Evolutionary conservation across 2,888 invertebrate species (phyloP).

Genomic region (Acanthosoma haemorrhoidale): DNA sequence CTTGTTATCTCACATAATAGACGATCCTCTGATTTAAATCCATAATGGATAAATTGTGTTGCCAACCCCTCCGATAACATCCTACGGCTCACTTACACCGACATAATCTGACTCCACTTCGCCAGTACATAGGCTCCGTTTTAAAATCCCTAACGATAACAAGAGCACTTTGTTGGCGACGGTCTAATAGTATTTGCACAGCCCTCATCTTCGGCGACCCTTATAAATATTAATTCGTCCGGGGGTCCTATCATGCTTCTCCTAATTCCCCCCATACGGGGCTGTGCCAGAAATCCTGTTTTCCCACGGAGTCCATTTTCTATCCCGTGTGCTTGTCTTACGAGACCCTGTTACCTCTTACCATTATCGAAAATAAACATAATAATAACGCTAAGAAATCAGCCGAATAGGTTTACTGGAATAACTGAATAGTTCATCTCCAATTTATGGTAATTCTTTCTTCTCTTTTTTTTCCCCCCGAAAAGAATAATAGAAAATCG

Average conservation of each 20-base stretch:
- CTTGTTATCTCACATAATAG: slow-evolving; percentile 32
- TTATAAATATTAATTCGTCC: background rate
- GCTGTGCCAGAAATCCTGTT: slow-evolving; percentile 16
- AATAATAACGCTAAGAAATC: background rate
- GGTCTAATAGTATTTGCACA: background rate
- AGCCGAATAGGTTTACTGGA: background rate
- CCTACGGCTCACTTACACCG: slow-evolving; percentile 5
- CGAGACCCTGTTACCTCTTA: background rate
- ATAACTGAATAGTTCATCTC: background rate
- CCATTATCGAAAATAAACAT: slow-evolving; percentile 26
- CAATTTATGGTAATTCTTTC: background rate
- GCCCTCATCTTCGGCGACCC: slow-evolving; percentile 5
- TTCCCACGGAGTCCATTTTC: slow-evolving; percentile 22
- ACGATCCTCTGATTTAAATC: slow-evolving; percentile 38
- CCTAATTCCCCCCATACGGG: background rate
- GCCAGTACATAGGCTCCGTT: background rate
- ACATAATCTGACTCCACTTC: too few relatives aligned
- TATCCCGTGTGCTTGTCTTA: slow-evolving; percentile 1
- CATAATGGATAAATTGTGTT: slow-evolving; percentile 39
- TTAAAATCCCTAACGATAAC: slow-evolving; percentile 5
- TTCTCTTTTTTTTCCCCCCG: too few relatives aligned
- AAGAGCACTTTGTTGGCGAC: background rate
- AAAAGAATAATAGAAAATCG: too few relatives aligned
- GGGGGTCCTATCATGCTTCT: too few relatives aligned
- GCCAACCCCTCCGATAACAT: slow-evolving; percentile 3